Evolutionary conservation across 2,888 invertebrate species (phyloP).

Genomic region (Chloromyia formosa): DNA sequence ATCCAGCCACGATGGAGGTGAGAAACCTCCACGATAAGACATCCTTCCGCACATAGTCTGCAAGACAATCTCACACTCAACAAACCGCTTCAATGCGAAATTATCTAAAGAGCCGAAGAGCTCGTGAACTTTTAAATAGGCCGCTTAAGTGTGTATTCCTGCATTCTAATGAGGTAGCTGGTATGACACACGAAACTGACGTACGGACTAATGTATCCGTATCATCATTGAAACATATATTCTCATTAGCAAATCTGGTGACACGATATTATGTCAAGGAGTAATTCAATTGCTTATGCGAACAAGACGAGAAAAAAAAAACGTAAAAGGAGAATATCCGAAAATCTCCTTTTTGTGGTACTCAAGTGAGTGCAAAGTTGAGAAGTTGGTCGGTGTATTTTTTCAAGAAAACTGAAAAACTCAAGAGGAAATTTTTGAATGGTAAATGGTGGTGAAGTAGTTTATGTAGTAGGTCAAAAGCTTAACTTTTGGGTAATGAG

Average conservation of each 20-base stretch:
- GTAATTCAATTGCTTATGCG: background rate
- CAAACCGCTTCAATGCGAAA: background rate
- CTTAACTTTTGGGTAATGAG: too few relatives aligned
- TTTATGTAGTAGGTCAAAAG: too few relatives aligned
- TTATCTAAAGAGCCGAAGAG: background rate
- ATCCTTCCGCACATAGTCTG: background rate
- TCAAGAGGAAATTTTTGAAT: too few relatives aligned
- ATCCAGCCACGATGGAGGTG: conserved; percentile 6
- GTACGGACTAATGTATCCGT: background rate
- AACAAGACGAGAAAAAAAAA: background rate
- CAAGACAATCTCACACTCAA: background rate
- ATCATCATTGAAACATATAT: conserved; percentile 11
- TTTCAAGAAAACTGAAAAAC: too few relatives aligned
- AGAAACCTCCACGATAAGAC: background rate
- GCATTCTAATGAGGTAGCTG: conserved; percentile 6
- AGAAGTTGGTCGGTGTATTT: too few relatives aligned
- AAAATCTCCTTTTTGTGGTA: too few relatives aligned
- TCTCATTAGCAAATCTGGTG: background rate
- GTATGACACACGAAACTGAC: background rate
- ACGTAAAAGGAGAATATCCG: too few relatives aligned
- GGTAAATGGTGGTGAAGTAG: too few relatives aligned
- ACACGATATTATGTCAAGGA: background rate
- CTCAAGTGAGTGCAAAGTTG: too few relatives aligned
- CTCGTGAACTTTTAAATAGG: background rate
- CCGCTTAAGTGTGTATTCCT: conserved; percentile 2